Conservation (phyloP, 2,113 vertebrate genomes). For the Marmota flaviventris region DNA sequence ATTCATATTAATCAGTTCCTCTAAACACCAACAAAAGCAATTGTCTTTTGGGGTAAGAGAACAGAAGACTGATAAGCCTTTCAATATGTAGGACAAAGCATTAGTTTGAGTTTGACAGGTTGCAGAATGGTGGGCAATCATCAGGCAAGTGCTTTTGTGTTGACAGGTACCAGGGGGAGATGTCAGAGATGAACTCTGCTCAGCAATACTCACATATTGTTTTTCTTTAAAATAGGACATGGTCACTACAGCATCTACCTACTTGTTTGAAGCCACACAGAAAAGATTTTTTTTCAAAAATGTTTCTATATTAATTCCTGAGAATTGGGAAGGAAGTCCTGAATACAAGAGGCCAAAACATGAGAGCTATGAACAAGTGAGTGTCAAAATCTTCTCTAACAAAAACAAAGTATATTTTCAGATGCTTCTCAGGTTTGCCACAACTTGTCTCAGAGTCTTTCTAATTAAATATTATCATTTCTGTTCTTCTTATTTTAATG, state of each 20-base stretch:
- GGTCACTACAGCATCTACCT: slow-evolving; percentile 80
- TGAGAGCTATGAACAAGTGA: slow-evolving; percentile 81
- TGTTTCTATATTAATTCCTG: slow-evolving; percentile 85
- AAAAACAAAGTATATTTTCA: neutral
- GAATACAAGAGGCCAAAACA: slow-evolving; percentile 69
- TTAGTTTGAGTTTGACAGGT: neutral
- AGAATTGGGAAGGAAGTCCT: slow-evolving; percentile 57
- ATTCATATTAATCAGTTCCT: neutral
- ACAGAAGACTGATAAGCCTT: neutral
- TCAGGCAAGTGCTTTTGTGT: neutral
- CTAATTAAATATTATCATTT: neutral
- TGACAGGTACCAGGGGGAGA: neutral
- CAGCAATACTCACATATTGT: neutral
- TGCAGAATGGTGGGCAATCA: neutral
- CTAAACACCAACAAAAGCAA: neutral
- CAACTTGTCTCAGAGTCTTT: neutral
- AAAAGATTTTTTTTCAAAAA: slow-evolving; percentile 81
- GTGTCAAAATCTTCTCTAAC: neutral
- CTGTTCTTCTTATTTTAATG: neutral
- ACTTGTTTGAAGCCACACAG: slow-evolving; percentile 82
- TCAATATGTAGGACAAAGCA: neutral
- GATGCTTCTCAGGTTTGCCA: neutral
- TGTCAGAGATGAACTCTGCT: neutral
- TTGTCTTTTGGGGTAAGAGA: neutral
- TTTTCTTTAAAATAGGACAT: slow-evolving; percentile 77